Evolutionary conservation across 2,797 vertebrate genomes (phyloP), one percentile per base, ranked within the genome.

Genomic region (Lutjanus argentimaculatus): DNA sequence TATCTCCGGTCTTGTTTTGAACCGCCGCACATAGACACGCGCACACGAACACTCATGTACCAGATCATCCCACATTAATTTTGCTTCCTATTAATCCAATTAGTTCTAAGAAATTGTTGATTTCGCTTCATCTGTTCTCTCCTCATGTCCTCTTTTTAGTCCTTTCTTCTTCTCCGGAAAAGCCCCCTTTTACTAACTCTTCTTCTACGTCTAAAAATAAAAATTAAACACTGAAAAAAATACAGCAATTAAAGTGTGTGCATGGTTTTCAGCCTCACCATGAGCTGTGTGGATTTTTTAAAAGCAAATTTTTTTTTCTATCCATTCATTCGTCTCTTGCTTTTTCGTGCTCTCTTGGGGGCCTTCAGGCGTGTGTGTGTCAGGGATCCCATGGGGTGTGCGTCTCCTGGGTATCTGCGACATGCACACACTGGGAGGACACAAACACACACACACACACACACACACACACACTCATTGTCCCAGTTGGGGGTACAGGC

Each of bases 11-110:
- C 69, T 65, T 19, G 62, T 67, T 67, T 67, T 62, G 40, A 56
- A 55, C 46, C 43, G 65, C 61, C 65, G 42, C 68, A 65, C 53
- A 71, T 56, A 76, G 8, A 66, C 64, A 71, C 57, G 11, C 74
- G 75, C 48, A 61, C 43, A 79, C 7, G 25, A 55, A 79, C 67
- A 56, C 64, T 49, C 58, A 70, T 15, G 67, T 58, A 52, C 42
- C 79, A 86, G 30, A 83, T 88, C 72, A 84, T 81, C 72, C 69
- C 49, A 75, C 72, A 85, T 81, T 74, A 36, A 87, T 89, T 89
- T 79, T 9, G 67, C 84, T 67, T 69, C 74, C 53, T 59, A 85
- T 81, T 90, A 85, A 91, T 89, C 90, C 86, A 88, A 86, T 94
- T 91, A 88, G 72, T 65, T 72, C 9, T 19, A 36, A 79, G 61